Percentiles rank a stretch among this genome's conserved stretches.
These are phyloP conservation scores for Neodon shergylaensis DNA, from an alignment of 2,113 vertebrate genomes.

Conservation along the genomic window DNA sequence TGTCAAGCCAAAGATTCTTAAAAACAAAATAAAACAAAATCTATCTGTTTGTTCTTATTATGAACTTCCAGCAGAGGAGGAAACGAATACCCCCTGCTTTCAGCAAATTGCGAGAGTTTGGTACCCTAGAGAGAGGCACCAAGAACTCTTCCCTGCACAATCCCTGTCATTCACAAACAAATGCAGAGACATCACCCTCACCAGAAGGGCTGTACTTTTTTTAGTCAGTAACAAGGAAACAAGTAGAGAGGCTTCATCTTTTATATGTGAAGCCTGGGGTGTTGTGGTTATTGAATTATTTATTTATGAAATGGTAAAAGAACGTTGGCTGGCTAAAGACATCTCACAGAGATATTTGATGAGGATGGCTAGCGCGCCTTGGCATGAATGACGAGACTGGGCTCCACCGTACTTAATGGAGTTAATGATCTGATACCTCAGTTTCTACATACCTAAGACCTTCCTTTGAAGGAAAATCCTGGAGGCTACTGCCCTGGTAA, in stretches of 20 bases:
- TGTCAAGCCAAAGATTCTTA: slow-evolving; percentile 47
- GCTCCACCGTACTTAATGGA: neutral
- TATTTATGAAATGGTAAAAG: neutral
- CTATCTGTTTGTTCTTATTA: slow-evolving; percentile 56
- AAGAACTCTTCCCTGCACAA: neutral
- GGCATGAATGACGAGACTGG: neutral
- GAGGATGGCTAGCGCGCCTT: slow-evolving; percentile 49
- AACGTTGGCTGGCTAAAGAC: slow-evolving; percentile 35
- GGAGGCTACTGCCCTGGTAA: neutral
- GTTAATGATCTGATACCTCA: neutral
- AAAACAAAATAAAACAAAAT: slow-evolving; percentile 59
- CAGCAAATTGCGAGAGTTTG: neutral
- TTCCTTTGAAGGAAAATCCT: neutral
- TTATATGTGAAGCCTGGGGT: neutral
- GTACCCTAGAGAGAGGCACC: neutral
- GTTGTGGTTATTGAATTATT: neutral
- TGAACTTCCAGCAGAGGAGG: slow-evolving; percentile 9
- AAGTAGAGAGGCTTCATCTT: neutral
- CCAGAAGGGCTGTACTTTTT: neutral
- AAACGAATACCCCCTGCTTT: slow-evolving; percentile 61
- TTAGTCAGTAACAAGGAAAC: slow-evolving; percentile 17
- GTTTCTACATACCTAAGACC: neutral
- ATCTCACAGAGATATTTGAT: slow-evolving; percentile 40
- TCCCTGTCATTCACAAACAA: slow-evolving; percentile 35
- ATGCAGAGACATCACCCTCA: slow-evolving; percentile 12